phyloP scores from a whole-genome alignment of 1,140 invertebrate species.

The Dendrolimus kikuchii region DNA sequence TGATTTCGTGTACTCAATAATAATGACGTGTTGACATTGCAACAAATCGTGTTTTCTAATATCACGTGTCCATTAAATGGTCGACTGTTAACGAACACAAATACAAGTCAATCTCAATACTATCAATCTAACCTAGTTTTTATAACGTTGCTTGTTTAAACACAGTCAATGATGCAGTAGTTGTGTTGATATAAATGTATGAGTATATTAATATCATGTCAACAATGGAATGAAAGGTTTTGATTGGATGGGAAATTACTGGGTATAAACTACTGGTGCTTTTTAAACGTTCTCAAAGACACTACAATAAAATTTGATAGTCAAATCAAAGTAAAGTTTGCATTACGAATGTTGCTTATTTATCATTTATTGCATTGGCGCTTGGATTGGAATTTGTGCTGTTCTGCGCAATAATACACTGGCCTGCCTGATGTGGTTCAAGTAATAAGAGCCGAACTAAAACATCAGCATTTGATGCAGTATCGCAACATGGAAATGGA shows the following conservation, averaged over 20 bases:
- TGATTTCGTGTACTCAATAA: constrained; percentile 1
- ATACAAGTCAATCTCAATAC: too few relatives aligned
- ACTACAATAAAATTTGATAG: too few relatives aligned
- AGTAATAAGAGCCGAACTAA: constrained; percentile 12
- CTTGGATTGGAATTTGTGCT: constrained; percentile 18
- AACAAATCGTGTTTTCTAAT: constrained; percentile 7
- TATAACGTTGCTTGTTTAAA: too few relatives aligned
- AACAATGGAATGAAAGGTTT: not conserved
- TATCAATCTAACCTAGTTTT: too few relatives aligned
- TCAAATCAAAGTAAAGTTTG: too few relatives aligned
- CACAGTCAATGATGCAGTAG: too few relatives aligned
- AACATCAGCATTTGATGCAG: not conserved
- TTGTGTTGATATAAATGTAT: too few relatives aligned
- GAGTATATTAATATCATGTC: too few relatives aligned
- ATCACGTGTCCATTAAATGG: constrained; percentile 1
- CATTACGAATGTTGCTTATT: constrained; percentile 2
- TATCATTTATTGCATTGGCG: constrained; percentile 13
- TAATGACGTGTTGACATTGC: constrained; percentile 2
- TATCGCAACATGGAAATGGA: not conserved
- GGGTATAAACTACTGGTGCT: too few relatives aligned
- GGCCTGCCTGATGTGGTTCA: constrained; percentile 15
- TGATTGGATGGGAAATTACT: not conserved
- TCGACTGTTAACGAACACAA: constrained; percentile 6
- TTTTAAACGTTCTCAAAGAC: too few relatives aligned
- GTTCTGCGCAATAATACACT: constrained; percentile 11